phyloP scores from a whole-genome alignment of 1,140 invertebrate species.

The Drosophila mojavensis region DNA sequence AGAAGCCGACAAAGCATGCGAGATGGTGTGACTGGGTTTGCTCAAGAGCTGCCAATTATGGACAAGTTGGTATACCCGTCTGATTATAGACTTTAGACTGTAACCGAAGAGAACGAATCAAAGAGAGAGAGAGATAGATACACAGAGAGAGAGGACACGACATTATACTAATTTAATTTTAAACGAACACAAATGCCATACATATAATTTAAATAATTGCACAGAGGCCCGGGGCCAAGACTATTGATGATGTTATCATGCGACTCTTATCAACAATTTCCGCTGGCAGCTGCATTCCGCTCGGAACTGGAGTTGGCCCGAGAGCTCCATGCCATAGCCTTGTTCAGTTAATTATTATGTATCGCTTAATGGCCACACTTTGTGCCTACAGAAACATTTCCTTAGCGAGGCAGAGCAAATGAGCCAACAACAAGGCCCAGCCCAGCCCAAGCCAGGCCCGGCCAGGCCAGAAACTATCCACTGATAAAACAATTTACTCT shows the following conservation, averaged over 20 bases:
- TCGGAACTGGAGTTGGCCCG: not conserved
- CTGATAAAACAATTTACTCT: conserved; percentile 75
- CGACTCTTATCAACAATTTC: conserved; percentile 74
- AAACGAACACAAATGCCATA: conserved; percentile 70
- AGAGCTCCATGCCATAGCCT: conserved; percentile 20
- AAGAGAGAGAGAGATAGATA: conserved; percentile 15
- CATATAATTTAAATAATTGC: conserved; percentile 79
- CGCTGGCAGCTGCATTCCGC: conserved; percentile 61
- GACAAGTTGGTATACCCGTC: conserved; percentile 27
- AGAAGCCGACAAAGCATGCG: conserved; percentile 47
- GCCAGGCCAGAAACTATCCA: conserved; percentile 40
- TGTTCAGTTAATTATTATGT: conserved; percentile 71
- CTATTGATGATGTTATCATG: conserved; percentile 79
- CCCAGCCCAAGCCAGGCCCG: not conserved
- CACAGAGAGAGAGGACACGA: conserved; percentile 28
- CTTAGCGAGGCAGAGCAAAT: conserved; percentile 9
- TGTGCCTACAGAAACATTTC: conserved; percentile 44
- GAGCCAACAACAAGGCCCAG: conserved; percentile 1
- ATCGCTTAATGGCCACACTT: conserved; percentile 73
- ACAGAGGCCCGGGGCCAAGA: conserved; percentile 48
- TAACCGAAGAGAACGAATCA: conserved; percentile 25
- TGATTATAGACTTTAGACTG: conserved; percentile 49
- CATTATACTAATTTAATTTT: conserved; percentile 80
- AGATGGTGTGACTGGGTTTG: conserved; percentile 48
- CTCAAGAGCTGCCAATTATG: conserved; percentile 38